Evolutionary conservation across 2,797 vertebrate species (phyloP).

Genomic region (Basileuterus tristriatus): DNA sequence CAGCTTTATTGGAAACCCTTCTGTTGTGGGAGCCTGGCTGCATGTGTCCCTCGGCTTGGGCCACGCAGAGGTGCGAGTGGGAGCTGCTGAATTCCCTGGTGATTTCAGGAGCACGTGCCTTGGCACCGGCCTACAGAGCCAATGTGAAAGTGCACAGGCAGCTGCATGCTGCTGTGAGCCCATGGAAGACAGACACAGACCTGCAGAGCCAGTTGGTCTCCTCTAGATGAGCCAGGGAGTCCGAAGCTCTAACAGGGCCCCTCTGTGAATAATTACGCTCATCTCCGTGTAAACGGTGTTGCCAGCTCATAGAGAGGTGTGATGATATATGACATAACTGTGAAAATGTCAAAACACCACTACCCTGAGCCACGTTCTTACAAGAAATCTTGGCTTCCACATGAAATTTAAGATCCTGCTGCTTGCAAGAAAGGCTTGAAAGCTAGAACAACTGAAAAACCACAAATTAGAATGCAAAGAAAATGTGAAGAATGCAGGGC

Average conservation of each 20-base stretch:
- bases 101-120: constrained; percentile 22
- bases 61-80: neutral
- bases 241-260: neutral
- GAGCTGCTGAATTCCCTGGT: neutral
- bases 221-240: neutral
- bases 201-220: neutral
- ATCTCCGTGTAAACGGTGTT: neutral
- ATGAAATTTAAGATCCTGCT: neutral
- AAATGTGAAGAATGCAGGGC: neutral
- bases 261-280: neutral
- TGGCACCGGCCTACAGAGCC: neutral
- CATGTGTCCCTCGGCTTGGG: neutral
- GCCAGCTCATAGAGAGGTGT: neutral
- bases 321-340: neutral
- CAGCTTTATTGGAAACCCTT: constrained; percentile 64
- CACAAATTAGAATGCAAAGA: neutral
- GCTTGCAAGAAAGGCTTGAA: neutral
- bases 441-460: neutral
- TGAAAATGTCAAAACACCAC: constrained; percentile 3
- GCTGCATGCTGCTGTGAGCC: neutral
- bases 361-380: neutral
- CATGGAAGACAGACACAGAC: neutral
- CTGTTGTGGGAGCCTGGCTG: constrained; percentile 48
- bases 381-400: neutral
- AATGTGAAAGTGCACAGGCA: neutral